Evolutionary conservation across 2,888 invertebrate species (phyloP), one percentile per base, ranked within the genome.

Genomic region (Napeogenes sylphis): DNA sequence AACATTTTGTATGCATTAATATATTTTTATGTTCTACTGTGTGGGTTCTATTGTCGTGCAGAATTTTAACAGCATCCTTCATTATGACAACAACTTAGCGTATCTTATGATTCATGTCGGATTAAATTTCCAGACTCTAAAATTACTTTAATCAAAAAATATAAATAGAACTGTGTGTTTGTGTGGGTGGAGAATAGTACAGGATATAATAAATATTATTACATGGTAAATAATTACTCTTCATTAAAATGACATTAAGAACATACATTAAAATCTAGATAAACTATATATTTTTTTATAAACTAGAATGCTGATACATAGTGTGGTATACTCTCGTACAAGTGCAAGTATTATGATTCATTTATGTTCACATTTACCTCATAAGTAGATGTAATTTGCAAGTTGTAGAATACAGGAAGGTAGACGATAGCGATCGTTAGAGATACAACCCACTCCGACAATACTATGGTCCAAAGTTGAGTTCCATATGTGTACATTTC

Each of bases 401-500:
- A 89, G 68, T 92, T 93, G 77, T 94, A 94, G 83, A 95, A 95
- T 6, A 95, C 94, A 5, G 95, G 95, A 65, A 95, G 86, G 76
- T 94, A 94, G 30, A 94, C 91, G 61, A 91, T 69, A 13, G 93
- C 92, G 85, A 94, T 94, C 0, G 94, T 93, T 33, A 94, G 69
- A 6, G 94, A 93, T 30, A 94, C 94, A 35, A 93, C 89, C 78
- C 90, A 91, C 81, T 94, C 93, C 0, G 94, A 92, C 33, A 93
- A 79, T 3, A 94, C 89, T 61, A 93, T 90, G 75, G 93, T 91
- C 93, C 93, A 94, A 58, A 94, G 91, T 77, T 95, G 94, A 0
- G 94, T 94, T 2, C 95, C 95, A 73, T 94, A 94, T 0, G 93
- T 93, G 76, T 95, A 95, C 91, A 95, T 94, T 85, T 95, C 95